Percentiles rank a stretch among this genome's conserved stretches.
phyloP scores from a whole-genome alignment of 2,113 vertebrate genomes.

The Dromas ardeola region DNA sequence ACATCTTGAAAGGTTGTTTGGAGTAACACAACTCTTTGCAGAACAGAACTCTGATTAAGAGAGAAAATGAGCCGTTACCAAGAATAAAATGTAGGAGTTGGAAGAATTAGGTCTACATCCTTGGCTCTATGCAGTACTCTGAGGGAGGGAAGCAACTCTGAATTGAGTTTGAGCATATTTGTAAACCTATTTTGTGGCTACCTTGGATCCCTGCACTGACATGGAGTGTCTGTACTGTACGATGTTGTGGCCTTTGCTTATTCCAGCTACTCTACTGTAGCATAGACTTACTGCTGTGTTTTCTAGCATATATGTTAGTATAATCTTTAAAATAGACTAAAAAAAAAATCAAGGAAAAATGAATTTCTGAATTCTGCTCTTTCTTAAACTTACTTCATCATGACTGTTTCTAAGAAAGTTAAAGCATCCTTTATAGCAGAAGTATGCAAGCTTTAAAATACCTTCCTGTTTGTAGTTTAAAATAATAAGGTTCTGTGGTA shows the following conservation, averaged over 20 bases:
- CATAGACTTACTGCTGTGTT: background rate
- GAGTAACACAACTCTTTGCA: background rate
- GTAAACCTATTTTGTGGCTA: background rate
- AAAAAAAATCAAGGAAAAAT: background rate
- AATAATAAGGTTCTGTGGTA: background rate
- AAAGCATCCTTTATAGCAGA: background rate
- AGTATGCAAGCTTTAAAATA: background rate
- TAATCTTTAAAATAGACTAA: background rate
- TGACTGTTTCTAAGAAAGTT: background rate
- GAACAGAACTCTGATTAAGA: background rate
- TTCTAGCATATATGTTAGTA: constrained; percentile 28
- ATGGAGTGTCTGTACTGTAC: background rate
- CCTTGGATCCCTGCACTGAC: background rate
- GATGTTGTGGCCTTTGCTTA: background rate
- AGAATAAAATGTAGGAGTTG: background rate
- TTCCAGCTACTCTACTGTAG: background rate
- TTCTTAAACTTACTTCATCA: background rate
- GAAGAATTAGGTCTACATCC: background rate
- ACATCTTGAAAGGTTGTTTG: constrained; percentile 23
- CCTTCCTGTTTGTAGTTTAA: background rate
- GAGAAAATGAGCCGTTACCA: background rate
- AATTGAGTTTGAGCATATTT: background rate
- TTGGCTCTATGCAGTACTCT: background rate
- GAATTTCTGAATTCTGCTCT: constrained; percentile 14
- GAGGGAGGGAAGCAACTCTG: background rate